These are phyloP conservation scores for Nothocercus nigrocapillus DNA, from an alignment of 2,113 vertebrate species.

Conservation along the genomic window DNA sequence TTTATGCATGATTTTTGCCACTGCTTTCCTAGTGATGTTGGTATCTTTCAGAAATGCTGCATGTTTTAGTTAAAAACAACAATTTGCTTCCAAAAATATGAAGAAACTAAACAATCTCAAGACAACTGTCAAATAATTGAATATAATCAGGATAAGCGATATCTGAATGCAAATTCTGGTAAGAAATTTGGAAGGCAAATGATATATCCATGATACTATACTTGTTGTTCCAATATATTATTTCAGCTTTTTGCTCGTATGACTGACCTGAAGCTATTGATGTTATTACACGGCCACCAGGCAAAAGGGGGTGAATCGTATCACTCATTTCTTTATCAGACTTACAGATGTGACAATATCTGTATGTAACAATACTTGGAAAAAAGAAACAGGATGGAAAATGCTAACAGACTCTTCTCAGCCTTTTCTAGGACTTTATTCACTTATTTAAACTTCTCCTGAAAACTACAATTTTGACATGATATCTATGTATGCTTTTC, in stretches of 20 bases:
- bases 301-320: slow-evolving; percentile 21
- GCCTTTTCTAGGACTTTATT: background rate
- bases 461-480: background rate
- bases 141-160: background rate
- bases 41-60: background rate
- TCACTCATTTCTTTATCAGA: background rate
- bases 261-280: background rate
- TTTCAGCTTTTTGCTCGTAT: background rate
- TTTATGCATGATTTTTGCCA: background rate
- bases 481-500: background rate
- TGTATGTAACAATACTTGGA: background rate
- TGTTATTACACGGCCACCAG: background rate
- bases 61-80: background rate
- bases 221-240: background rate
- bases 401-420: background rate
- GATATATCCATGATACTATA: background rate
- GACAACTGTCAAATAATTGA: background rate
- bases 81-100: background rate
- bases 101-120: background rate
- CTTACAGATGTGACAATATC: background rate
- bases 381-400: background rate
- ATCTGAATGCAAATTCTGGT: background rate
- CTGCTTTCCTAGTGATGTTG: background rate
- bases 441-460: background rate
- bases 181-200: background rate